Evolutionary conservation across 2,113 vertebrate genomes (phyloP).

Genomic region (Gallinago undulata): DNA sequence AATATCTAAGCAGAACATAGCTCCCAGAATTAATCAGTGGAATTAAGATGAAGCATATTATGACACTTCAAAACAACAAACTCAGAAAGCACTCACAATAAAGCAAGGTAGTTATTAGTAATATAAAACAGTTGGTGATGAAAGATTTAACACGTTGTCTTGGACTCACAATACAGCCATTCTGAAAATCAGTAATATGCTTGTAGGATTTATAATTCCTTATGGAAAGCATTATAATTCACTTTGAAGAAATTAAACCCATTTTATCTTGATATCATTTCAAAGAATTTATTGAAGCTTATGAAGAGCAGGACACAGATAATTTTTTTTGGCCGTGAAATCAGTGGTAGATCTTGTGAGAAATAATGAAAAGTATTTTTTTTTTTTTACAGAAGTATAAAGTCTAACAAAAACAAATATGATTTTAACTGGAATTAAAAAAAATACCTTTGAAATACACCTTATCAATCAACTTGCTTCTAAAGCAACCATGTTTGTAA

Average conservation of each 20-base stretch:
- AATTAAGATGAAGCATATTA: not conserved
- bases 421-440: not conserved
- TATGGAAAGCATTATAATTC: not conserved
- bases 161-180: not conserved
- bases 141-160: conserved; percentile 6
- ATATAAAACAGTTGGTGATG: not conserved
- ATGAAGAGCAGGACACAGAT: not conserved
- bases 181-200: not conserved
- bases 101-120: not conserved
- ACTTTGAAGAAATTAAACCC: conserved; percentile 11
- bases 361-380: not conserved
- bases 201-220: conserved; percentile 12
- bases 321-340: not conserved
- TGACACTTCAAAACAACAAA: not conserved
- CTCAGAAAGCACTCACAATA: not conserved
- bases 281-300: not conserved
- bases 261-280: not conserved
- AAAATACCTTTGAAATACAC: not conserved
- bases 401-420: not conserved
- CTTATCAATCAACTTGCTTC: not conserved
- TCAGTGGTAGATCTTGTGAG: not conserved
- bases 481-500: not conserved
- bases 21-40: not conserved
- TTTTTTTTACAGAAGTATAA: not conserved
- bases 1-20: not conserved